These are phyloP conservation scores for Athalia circularis DNA, from an alignment of 2,888 invertebrate species.

Conservation along the genomic window DNA sequence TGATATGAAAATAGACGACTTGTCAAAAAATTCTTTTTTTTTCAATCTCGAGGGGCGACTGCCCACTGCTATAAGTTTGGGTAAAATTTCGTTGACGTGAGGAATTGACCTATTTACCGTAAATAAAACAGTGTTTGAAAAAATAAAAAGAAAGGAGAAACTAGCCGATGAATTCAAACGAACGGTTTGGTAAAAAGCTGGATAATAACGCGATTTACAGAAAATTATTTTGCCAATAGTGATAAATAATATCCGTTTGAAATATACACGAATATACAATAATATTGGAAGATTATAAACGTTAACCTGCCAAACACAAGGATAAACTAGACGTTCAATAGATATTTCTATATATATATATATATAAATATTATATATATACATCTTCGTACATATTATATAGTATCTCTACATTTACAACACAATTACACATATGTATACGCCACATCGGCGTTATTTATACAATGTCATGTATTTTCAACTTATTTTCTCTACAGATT, in stretches of 20 bases:
- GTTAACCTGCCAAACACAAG: constrained; percentile 44
- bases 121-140: constrained; percentile 44
- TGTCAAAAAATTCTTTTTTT: not conserved
- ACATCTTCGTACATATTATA: constrained; percentile 22
- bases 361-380: constrained; percentile 5
- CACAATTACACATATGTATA: too few relatives aligned
- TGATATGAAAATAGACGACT: not conserved
- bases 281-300: constrained; percentile 11
- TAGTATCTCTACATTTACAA: not conserved
- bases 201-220: too few relatives aligned
- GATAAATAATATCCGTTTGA: too few relatives aligned
- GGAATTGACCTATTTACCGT: constrained; percentile 68
- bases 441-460: not conserved
- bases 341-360: not conserved
- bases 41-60: constrained; percentile 66
- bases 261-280: not conserved
- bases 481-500: constrained; percentile 41
- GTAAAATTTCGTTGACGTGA: constrained; percentile 69
- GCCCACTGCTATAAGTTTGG: constrained; percentile 63
- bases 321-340: constrained; percentile 48
- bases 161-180: constrained; percentile 7
- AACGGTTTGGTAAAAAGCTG: not conserved
- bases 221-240: too few relatives aligned
- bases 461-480: constrained; percentile 54
- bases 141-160: constrained; percentile 30